Evolutionary conservation across 2,797 vertebrate genomes (phyloP), one percentile per base, ranked within the genome.

Genomic region (Semaprochilodus insignis): DNA sequence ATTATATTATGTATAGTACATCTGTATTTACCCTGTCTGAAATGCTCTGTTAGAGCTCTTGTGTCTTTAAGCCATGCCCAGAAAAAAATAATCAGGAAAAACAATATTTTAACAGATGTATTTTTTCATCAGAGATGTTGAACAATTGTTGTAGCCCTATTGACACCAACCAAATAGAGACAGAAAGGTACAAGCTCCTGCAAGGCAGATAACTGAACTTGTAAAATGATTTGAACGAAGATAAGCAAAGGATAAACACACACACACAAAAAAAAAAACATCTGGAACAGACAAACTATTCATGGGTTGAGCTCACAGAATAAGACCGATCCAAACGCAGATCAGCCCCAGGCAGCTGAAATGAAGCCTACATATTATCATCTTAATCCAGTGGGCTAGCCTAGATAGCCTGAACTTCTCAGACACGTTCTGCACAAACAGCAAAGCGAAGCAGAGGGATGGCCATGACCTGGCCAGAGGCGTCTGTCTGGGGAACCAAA

Each of bases 221-320:
- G 63, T 80, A 59, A 80, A 79, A 87, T 81, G 71, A 86, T 80
- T 60, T 48, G 25, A 6, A 54, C 63, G 81, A 36, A 66, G 6
- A 15, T 16, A 34, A 14, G 60, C 23, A 62, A 13, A 51, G 51
- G 21, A 14, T 34, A 8, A 51, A 51, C 6, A 27, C 27, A 15
- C 48, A 3, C n/a, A n/a, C n/a, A 11, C n/a, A 3, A n/a, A 3
- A 2, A 2, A 1, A 71, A 71, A 52, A 21, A 23, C n/a, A 51
- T 17, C 44, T 51, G 69, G n/a, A 52, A 25, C 44, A 14, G 40
- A 52, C 14, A 13, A 21, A n/a, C 19, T n/a, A 0, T 62, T 34
- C 10, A 21, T 40, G 65, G 11, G 65, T 4, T 67, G 65, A 67
- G 31, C 67, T 70, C 40, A 70, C 11, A 23, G 11, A 36, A 23